Evolutionary conservation across 2,888 invertebrate genomes (phyloP), one percentile per base, ranked within the genome.

Genomic region (Caenorhabditis auriculariae): DNA sequence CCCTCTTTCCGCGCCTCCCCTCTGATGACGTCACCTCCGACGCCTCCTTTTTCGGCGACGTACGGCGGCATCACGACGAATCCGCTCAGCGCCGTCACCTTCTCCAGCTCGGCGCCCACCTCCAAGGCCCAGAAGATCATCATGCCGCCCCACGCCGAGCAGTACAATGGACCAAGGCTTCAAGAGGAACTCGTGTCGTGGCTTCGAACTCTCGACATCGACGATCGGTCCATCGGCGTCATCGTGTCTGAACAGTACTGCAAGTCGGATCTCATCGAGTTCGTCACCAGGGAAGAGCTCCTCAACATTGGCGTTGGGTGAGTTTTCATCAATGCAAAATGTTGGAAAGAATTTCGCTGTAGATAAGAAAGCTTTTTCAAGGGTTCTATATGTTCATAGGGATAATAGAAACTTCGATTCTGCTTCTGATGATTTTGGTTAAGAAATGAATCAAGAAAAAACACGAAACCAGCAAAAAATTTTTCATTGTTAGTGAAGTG

Each of bases 241-340:
- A 88, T 87, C 58, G 54, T 69, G 15, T 83, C 85, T 24, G 90
- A 93, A 82, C 88, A 89, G 66, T 93, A 89, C 82, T 87, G 88
- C 0, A 86, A 91, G 62, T 87, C 88, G 27, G 92, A 93, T 82
- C 84, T 95, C 49, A 83, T 93, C 61, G 87, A 87, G 63, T 87
- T 89, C 75, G 87, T 91, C 74, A 89, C 88, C 19, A 87, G 91
- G 72, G 89, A 91, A 49, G 94, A 95, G 83, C 84, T 95, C 51
- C 86, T 88, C 52, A 87, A 88, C 75, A 84, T 93, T 54, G 88
- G 88, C 49, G 86, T 94, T 56, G 89, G 88, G 91, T 91, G 28
- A 68, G 75, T 69, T 49, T 28, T 27, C n/a, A 12, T n/a, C 35
- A 9, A 32, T 32, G n/a, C 35, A 12, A 32, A 32, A n/a, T n/a